Evolutionary conservation across 2,888 invertebrate species (phyloP).

Genomic region (Opisthograptis luteolata): DNA sequence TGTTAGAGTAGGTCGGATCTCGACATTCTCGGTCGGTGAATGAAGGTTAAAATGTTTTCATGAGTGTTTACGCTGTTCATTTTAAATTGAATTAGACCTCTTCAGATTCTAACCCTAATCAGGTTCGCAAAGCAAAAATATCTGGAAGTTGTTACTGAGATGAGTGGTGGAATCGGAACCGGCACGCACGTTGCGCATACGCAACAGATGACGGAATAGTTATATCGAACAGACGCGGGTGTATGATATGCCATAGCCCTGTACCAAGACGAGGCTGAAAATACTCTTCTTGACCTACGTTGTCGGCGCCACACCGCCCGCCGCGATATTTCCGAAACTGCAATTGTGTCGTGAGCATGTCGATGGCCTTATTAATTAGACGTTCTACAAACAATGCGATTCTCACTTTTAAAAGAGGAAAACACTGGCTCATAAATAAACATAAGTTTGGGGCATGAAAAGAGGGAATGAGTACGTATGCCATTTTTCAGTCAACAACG

Average conservation of each 20-base stretch:
- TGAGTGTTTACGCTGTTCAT: constrained; percentile 5
- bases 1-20: constrained; percentile 14
- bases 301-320: constrained; percentile 57
- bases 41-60: constrained; percentile 6
- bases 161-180: constrained; percentile 35
- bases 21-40: constrained; percentile 3
- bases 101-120: constrained; percentile 13
- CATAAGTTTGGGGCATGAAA: too few relatives aligned
- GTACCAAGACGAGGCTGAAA: constrained; percentile 81
- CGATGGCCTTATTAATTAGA: constrained; percentile 55
- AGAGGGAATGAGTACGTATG: not conserved
- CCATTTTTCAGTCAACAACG: constrained; percentile 13
- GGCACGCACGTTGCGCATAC: constrained; percentile 24
- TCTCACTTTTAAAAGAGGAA: constrained; percentile 10
- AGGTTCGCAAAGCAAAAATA: constrained; percentile 17
- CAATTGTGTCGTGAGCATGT: constrained; percentile 56
- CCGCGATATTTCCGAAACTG: constrained; percentile 62
- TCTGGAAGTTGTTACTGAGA: constrained; percentile 43
- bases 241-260: constrained; percentile 79
- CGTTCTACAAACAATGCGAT: constrained; percentile 28
- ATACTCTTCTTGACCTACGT: constrained; percentile 80
- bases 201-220: constrained; percentile 70
- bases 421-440: not conserved
- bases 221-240: constrained; percentile 69
- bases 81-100: constrained; percentile 3